These are phyloP conservation scores for Cebus imitator DNA, from an alignment of 2,113 vertebrate species.

Conservation along the genomic window DNA sequence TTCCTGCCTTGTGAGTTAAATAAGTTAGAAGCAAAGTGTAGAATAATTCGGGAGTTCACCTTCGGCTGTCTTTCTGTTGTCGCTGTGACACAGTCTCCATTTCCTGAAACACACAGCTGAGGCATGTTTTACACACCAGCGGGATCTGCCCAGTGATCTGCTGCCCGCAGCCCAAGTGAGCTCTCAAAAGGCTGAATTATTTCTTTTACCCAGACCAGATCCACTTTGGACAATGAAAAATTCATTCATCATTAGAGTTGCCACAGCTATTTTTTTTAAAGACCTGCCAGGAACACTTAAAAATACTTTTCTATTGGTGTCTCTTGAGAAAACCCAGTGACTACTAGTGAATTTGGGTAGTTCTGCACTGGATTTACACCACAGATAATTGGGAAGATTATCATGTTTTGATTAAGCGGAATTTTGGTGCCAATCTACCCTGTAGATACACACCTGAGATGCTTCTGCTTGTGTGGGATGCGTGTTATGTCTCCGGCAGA, in stretches of 20 bases:
- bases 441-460: not conserved
- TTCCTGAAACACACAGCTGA: not conserved
- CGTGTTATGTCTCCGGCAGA: too few relatives aligned
- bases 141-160: not conserved
- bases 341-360: not conserved
- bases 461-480: too few relatives aligned
- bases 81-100: not conserved
- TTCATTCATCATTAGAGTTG: not conserved
- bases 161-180: not conserved
- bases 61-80: not conserved
- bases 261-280: not conserved
- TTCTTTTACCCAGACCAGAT: not conserved
- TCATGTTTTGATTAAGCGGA: not conserved
- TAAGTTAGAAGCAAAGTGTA: too few relatives aligned
- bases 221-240: not conserved
- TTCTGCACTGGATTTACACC: not conserved
- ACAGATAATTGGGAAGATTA: not conserved
- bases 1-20: not conserved
- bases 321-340: not conserved
- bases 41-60: not conserved
- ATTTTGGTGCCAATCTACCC: too few relatives aligned
- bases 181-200: not conserved
- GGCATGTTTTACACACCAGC: not conserved
- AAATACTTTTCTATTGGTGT: not conserved
- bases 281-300: not conserved